Conservation (phyloP, 2,113 vertebrate species). For the Talpa occidentalis region DNA sequence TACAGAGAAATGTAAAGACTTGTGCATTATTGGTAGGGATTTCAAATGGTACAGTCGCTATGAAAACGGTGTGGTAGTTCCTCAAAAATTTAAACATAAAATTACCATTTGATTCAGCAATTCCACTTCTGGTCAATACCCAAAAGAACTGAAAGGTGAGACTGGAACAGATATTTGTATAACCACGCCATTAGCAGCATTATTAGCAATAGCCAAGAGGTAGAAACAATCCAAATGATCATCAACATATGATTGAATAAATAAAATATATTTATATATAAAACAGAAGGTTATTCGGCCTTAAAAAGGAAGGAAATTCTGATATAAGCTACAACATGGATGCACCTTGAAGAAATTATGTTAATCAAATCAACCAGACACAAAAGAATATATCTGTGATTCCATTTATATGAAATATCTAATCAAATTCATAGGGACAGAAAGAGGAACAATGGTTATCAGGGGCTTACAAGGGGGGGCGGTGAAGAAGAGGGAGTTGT, state of each 20-base stretch:
- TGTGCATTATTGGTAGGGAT: neutral
- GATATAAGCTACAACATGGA: neutral
- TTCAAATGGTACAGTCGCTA: neutral
- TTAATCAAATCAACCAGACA: neutral
- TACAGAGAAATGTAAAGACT: neutral
- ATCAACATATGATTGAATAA: neutral
- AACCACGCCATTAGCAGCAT: neutral
- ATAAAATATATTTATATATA: neutral
- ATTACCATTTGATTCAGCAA: conserved; percentile 4
- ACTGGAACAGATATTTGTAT: neutral
- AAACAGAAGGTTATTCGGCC: neutral
- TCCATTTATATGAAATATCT: neutral
- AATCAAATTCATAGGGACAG: neutral
- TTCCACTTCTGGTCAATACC: neutral
- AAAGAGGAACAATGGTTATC: neutral
- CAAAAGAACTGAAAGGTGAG: neutral
- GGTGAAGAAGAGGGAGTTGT: neutral
- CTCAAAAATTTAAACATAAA: neutral
- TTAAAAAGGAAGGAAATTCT: neutral
- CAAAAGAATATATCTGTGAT: neutral
- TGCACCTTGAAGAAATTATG: neutral
- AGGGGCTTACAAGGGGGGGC: fast-evolving
- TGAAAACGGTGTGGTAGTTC: neutral
- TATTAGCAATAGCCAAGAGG: neutral
- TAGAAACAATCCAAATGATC: neutral